Evolutionary conservation across 2,888 invertebrate species (phyloP).

Genomic region (Polietes domitor): DNA sequence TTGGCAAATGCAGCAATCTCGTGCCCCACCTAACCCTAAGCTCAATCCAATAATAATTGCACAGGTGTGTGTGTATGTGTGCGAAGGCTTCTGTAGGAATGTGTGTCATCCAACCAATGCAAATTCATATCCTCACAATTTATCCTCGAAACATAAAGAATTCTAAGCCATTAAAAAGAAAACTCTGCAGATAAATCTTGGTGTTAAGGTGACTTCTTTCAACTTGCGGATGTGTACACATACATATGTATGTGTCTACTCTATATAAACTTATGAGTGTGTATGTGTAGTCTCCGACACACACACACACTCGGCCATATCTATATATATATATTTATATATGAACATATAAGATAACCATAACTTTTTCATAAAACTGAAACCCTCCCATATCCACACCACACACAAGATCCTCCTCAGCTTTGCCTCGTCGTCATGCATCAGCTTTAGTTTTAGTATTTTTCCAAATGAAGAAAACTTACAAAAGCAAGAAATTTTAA

Average conservation of each 20-base stretch:
- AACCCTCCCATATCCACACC: constrained; percentile 5
- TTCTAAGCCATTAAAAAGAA: constrained; percentile 65
- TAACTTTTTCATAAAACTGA: too few relatives aligned
- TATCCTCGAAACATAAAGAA: constrained; percentile 40
- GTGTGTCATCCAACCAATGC: constrained; percentile 57
- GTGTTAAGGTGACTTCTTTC: constrained; percentile 65
- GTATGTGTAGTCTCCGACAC: not conserved
- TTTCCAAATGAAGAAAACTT: constrained; percentile 59
- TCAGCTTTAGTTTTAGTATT: constrained; percentile 44
- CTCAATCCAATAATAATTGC: constrained; percentile 41
- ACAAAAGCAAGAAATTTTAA: constrained; percentile 75
- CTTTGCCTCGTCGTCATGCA: constrained; percentile 33
- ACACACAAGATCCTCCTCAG: constrained; percentile 12
- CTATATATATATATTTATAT: too few relatives aligned
- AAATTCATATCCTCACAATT: constrained; percentile 41
- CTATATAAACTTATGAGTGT: not conserved
- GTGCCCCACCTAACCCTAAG: constrained; percentile 45
- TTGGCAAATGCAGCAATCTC: not conserved
- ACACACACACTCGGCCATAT: not conserved
- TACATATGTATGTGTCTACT: not conserved
- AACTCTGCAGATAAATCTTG: constrained; percentile 68
- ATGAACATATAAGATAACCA: not conserved
- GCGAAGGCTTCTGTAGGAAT: constrained; percentile 8
- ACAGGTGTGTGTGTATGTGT: not conserved
- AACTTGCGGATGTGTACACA: constrained; percentile 28